These are phyloP conservation scores for Halcyon badia DNA, from an alignment of 2,797 vertebrate genomes.

Conservation along the genomic window DNA sequence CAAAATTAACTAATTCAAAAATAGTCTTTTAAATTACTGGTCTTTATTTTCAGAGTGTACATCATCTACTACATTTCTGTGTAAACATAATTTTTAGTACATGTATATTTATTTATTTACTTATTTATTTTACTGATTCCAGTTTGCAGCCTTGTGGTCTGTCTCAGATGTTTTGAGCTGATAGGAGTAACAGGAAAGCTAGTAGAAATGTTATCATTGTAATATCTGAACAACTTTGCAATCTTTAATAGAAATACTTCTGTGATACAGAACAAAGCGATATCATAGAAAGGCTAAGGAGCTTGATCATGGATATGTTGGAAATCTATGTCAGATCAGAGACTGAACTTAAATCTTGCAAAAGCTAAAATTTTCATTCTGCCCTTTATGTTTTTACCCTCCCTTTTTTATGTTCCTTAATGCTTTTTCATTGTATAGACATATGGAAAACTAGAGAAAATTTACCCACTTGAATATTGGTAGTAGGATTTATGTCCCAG, in stretches of 20 bases:
- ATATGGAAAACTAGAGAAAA: background rate
- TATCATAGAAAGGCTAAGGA: background rate
- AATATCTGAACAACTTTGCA: slow-evolving; percentile 6
- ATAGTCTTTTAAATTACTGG: background rate
- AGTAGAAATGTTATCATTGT: background rate
- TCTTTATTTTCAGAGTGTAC: background rate
- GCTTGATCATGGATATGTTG: background rate
- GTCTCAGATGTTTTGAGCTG: background rate
- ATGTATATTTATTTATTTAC: background rate
- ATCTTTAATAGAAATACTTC: slow-evolving; percentile 1
- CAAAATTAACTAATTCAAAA: background rate
- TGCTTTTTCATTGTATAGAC: background rate
- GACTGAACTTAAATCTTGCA: background rate
- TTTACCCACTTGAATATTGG: background rate
- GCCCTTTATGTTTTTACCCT: background rate
- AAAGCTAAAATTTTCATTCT: background rate
- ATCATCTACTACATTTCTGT: background rate
- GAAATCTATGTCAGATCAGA: background rate
- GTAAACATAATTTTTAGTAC: background rate
- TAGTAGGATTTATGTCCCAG: background rate
- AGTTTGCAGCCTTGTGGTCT: background rate
- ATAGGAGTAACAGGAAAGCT: background rate
- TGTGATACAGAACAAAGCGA: slow-evolving; percentile 35
- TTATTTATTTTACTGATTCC: background rate
- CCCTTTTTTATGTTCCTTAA: background rate